phyloP scores from a whole-genome alignment of 2,113 vertebrate genomes.

The Alces alces region DNA sequence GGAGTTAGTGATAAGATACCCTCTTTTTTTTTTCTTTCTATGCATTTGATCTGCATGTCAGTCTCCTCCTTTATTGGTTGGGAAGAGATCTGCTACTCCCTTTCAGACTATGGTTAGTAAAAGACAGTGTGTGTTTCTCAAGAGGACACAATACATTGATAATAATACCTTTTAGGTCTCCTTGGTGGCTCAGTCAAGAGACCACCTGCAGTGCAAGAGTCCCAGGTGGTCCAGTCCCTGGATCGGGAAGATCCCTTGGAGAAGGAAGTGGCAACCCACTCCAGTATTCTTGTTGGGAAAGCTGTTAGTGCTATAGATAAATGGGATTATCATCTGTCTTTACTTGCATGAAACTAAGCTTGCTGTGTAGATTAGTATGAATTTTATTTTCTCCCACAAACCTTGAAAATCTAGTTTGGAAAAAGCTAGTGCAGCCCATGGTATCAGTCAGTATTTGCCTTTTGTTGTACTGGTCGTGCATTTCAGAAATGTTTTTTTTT shows the following conservation, averaged over 20 bases:
- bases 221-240: not conserved
- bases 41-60: not conserved
- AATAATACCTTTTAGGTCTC: not conserved
- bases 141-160: not conserved
- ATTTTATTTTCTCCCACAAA: not conserved
- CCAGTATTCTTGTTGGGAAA: not conserved
- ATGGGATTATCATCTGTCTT: not conserved
- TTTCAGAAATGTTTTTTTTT: not conserved
- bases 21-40: conserved; percentile 51
- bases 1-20: conserved; percentile 45
- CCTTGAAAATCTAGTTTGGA: not conserved
- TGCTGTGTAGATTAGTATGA: not conserved
- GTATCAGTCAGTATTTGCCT: not conserved
- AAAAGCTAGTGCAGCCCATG: not conserved
- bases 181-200: not conserved
- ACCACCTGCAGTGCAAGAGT: not conserved
- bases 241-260: not conserved
- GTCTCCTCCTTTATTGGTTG: not conserved
- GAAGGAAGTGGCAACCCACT: not conserved
- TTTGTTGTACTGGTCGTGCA: not conserved
- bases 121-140: not conserved
- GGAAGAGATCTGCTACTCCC: not conserved
- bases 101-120: not conserved
- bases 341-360: not conserved
- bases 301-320: not conserved